These are phyloP conservation scores for Chorisops tibialis DNA, from an alignment of 2,888 invertebrate species.

Conservation along the genomic window DNA sequence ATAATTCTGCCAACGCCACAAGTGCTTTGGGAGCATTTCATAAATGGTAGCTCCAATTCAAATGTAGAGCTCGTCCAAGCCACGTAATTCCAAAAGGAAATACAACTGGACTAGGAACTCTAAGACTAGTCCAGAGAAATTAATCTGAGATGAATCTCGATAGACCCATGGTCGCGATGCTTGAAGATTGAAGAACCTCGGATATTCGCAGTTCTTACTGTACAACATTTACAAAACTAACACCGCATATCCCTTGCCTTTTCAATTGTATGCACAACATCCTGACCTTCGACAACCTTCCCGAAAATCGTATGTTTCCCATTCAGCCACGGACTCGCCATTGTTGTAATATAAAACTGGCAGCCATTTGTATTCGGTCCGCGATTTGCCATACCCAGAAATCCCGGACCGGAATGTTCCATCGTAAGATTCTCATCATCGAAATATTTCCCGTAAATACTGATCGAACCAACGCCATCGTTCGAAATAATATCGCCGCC, in stretches of 20 bases:
- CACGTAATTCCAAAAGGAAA: too few species aligned
- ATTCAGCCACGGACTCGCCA: conserved; percentile 84
- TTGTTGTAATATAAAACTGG: conserved; percentile 91
- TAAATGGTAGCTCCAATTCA: too few species aligned
- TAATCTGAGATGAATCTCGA: too few species aligned
- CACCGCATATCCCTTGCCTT: conserved; percentile 46
- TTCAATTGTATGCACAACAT: conserved; percentile 78
- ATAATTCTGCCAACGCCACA: too few species aligned
- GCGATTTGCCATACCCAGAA: conserved; percentile 89
- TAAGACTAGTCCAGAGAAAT: too few species aligned
- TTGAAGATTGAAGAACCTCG: too few species aligned
- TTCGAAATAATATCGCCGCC: conserved; percentile 78
- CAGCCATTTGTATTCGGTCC: conserved; percentile 89
- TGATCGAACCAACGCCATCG: conserved; percentile 80
- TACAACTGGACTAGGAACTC: too few species aligned
- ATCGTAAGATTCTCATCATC: conserved; percentile 82
- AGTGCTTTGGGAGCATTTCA: too few species aligned
- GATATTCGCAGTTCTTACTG: too few species aligned
- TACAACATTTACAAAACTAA: too few species aligned
- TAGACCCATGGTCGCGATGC: too few species aligned
- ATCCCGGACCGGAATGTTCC: conserved; percentile 77
- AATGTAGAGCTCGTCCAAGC: too few species aligned
- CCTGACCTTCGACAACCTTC: conserved; percentile 77
- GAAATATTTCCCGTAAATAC: conserved; percentile 82
- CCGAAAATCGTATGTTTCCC: conserved; percentile 87